phyloP scores from a whole-genome alignment of 30 jellyfish, hydroid and myxozoan genomes.

The Pseudorhiza aurosa region DNA sequence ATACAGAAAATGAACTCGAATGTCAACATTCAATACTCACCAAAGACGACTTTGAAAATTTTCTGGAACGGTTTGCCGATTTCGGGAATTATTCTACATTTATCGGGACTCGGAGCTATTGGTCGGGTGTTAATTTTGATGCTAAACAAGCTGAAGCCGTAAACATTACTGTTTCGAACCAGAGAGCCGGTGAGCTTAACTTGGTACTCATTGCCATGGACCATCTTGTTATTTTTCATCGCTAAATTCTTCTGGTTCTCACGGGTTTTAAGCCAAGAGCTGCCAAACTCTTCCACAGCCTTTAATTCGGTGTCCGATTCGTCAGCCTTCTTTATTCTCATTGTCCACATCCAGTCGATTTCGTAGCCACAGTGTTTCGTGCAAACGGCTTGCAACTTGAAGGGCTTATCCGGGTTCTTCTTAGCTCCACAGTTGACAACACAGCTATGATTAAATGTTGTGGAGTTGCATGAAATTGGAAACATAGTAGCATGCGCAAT shows the following conservation, averaged over 20 bases:
- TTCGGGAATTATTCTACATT: constrained; percentile 6
- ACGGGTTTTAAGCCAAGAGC: constrained; percentile 3
- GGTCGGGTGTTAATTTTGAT: constrained; percentile 43
- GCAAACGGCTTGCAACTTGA: constrained; percentile 54
- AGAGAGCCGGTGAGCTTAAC: constrained; percentile 24
- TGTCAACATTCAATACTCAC: too few relatives aligned
- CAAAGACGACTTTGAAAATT: constrained; percentile 5
- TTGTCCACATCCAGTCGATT: constrained; percentile 28
- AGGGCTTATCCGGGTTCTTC: constrained; percentile 35
- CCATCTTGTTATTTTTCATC: constrained; percentile 9
- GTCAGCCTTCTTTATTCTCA: constrained; percentile 26
- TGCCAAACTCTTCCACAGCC: not conserved
- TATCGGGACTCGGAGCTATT: not conserved
- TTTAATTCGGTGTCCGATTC: constrained; percentile 14
- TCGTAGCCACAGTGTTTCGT: constrained; percentile 1
- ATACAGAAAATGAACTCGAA: too few relatives aligned
- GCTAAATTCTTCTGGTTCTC: constrained; percentile 46
- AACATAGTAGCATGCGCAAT: too few relatives aligned
- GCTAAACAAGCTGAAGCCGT: constrained; percentile 46
- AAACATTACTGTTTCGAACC: not conserved
- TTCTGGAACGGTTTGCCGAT: constrained; percentile 41
- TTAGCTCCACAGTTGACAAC: constrained; percentile 24
- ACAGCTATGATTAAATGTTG: constrained; percentile 8
- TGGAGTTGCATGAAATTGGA: not conserved
- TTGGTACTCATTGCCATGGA: not conserved